Evolutionary conservation across 2,888 invertebrate genomes (phyloP).

Genomic region (Rhagophthalmus giganteus): DNA sequence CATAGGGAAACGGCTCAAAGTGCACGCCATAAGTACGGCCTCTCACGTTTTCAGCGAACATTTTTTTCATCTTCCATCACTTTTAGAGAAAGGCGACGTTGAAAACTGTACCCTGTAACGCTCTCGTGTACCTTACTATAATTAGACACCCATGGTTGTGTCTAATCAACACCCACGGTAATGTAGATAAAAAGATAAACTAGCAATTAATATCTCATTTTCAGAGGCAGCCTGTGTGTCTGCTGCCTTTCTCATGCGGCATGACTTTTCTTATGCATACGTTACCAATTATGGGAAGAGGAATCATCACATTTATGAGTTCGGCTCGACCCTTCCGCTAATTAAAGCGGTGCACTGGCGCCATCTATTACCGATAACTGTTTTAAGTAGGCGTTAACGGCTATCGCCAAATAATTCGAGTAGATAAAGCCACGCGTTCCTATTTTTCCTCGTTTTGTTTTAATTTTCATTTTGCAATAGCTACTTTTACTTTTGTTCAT

Average conservation of each 20-base stretch:
- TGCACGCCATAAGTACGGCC: neutral
- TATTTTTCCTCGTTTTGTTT: no score
- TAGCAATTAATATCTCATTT: conserved; percentile 31
- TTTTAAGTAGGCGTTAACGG: neutral
- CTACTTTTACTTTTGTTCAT: neutral
- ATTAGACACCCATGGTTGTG: conserved; percentile 29
- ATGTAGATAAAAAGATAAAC: conserved; percentile 32
- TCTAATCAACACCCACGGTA: conserved; percentile 31
- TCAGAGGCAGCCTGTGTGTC: conserved; percentile 24
- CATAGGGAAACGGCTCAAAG: neutral
- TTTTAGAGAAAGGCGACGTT: conserved; percentile 11
- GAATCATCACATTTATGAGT: conserved; percentile 13
- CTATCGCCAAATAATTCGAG: neutral
- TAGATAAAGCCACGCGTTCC: no score
- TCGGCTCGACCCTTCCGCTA: conserved; percentile 9
- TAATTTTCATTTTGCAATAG: neutral
- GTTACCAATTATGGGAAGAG: conserved; percentile 22
- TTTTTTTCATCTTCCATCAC: conserved; percentile 1
- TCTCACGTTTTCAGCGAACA: conserved; percentile 5
- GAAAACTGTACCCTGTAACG: conserved; percentile 16
- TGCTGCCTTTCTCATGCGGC: conserved; percentile 18
- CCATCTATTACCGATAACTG: conserved; percentile 10
- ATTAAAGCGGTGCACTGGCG: conserved; percentile 18
- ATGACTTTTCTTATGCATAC: conserved; percentile 11
- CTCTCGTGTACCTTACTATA: conserved; percentile 23